Conservation (phyloP, 1,140 invertebrate species). For the Berghia stephanieae region DNA sequence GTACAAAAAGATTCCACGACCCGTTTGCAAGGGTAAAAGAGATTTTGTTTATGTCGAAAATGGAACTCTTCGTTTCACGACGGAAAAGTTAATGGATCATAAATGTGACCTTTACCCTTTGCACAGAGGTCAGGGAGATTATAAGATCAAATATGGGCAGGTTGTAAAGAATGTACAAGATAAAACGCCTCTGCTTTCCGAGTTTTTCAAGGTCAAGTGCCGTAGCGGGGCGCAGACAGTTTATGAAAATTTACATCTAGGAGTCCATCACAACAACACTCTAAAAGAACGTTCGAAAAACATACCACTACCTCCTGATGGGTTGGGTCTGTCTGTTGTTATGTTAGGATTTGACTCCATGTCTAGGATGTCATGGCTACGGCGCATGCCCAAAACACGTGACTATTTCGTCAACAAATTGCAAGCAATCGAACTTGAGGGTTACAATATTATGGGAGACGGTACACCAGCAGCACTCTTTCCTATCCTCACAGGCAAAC, state of each 20-base stretch:
- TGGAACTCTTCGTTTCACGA: conserved; percentile 43
- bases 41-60: conserved; percentile 49
- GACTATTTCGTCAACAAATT: conserved; percentile 78
- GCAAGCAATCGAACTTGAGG: conserved; percentile 77
- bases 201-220: conserved; percentile 55
- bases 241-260: conserved; percentile 55
- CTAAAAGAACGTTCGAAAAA: conserved; percentile 21
- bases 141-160: conserved; percentile 29
- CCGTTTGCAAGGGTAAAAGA: conserved; percentile 71
- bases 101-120: conserved; percentile 47
- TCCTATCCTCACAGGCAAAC: conserved; percentile 86
- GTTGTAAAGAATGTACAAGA: conserved; percentile 38
- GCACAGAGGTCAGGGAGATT: conserved; percentile 36
- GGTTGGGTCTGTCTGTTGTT: conserved; percentile 78
- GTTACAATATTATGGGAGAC: conserved; percentile 93
- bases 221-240: conserved; percentile 36
- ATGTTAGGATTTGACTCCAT: conserved; percentile 93
- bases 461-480: conserved; percentile 94
- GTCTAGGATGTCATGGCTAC: conserved; percentile 84
- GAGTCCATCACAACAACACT: conserved; percentile 41
- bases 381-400: conserved; percentile 84
- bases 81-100: conserved; percentile 42
- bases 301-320: neutral
- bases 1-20: conserved; percentile 71
- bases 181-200: conserved; percentile 37